A percentile compares a stretch with the other conserved stretches of the same genome.
These are phyloP conservation scores for Sarcophaga carnaria DNA, from an alignment of 2,888 invertebrate species.

Conservation along the genomic window DNA sequence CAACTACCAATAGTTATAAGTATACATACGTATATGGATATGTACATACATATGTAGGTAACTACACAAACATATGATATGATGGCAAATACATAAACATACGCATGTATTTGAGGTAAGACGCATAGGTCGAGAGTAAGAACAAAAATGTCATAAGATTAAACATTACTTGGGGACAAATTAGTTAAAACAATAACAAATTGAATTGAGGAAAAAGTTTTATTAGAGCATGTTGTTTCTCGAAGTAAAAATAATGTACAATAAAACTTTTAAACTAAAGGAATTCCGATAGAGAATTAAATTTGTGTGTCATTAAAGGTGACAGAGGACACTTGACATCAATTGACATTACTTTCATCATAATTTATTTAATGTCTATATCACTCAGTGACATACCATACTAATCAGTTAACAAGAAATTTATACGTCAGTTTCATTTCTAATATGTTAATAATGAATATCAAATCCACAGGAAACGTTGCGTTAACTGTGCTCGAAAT, in stretches of 20 bases:
- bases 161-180: conserved; percentile 18
- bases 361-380: too few species aligned
- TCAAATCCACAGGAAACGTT: too few species aligned
- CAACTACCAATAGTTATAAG: conserved; percentile 1
- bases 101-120: not conserved
- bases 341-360: too few species aligned
- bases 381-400: too few species aligned
- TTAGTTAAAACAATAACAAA: conserved; percentile 18
- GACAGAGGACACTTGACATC: too few species aligned
- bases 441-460: too few species aligned
- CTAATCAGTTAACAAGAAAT: too few species aligned
- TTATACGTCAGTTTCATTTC: too few species aligned
- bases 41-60: conserved; percentile 2
- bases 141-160: conserved; percentile 13
- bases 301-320: not conserved
- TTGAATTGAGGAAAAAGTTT: conserved; percentile 1
- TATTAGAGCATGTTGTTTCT: conserved; percentile 25
- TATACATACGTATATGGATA: not conserved
- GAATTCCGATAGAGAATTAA: not conserved
- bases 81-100: not conserved
- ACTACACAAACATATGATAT: not conserved
- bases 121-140: too few species aligned
- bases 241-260: too few species aligned
- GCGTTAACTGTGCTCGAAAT: too few species aligned
- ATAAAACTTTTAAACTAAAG: too few species aligned